These are phyloP conservation scores for Tachystola acroxantha DNA, from an alignment of 2,888 invertebrate species.

Conservation along the genomic window DNA sequence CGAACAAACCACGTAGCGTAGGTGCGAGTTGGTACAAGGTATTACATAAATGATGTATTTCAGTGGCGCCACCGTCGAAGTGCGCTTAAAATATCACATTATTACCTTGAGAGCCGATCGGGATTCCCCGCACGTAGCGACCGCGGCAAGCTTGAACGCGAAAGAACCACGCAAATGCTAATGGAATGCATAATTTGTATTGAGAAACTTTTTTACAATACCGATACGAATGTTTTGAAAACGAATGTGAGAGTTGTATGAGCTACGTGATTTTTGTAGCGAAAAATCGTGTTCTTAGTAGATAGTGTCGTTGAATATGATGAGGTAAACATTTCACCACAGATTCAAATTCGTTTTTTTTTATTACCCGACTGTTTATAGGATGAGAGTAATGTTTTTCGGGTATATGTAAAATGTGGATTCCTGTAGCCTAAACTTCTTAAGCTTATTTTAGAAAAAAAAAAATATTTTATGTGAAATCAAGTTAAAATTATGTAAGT, in stretches of 20 bases:
- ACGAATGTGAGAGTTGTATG: neutral
- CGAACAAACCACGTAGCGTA: neutral
- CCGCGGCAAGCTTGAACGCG: slow-evolving; percentile 15
- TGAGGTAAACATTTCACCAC: too few relatives aligned
- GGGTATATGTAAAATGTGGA: too few relatives aligned
- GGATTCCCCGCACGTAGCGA: slow-evolving; percentile 26
- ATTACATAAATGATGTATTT: slow-evolving; percentile 9
- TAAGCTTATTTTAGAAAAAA: too few relatives aligned
- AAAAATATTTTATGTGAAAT: too few relatives aligned
- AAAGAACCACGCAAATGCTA: slow-evolving; percentile 29
- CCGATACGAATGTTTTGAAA: neutral
- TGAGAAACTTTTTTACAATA: slow-evolving; percentile 12
- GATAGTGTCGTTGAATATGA: too few relatives aligned
- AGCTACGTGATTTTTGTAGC: neutral
- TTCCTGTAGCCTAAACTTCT: too few relatives aligned
- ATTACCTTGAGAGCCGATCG: slow-evolving; percentile 27
- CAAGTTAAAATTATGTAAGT: too few relatives aligned
- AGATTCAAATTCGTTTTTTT: too few relatives aligned
- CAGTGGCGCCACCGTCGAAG: slow-evolving; percentile 1
- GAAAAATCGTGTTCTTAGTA: too few relatives aligned
- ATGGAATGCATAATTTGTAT: slow-evolving; percentile 33
- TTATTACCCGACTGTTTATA: too few relatives aligned
- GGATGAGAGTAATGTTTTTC: too few relatives aligned
- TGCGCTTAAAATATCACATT: slow-evolving; percentile 28
- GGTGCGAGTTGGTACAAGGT: too few relatives aligned